These are phyloP conservation scores for Bimastos eiseni DNA, from an alignment of 2,888 invertebrate genomes.

Conservation along the genomic window DNA sequence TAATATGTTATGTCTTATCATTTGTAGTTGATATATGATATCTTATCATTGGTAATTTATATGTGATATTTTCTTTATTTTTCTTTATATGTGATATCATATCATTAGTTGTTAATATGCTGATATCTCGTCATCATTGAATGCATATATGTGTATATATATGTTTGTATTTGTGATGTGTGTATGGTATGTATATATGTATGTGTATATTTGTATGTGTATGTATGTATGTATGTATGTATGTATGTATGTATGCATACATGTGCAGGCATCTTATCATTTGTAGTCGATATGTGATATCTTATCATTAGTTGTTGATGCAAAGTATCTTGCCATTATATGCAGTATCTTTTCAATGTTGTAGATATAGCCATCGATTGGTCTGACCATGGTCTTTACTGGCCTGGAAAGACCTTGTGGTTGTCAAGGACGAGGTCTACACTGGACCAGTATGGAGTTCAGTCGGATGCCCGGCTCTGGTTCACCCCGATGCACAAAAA, in stretches of 20 bases:
- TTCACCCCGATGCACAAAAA: slow-evolving; percentile 98
- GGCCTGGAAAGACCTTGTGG: slow-evolving; percentile 95
- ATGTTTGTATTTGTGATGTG: too few relatives aligned
- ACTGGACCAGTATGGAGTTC: slow-evolving; percentile 92
- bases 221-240: too few relatives aligned
- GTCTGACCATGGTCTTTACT: slow-evolving; percentile 99
- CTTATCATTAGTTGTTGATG: neutral
- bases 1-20: neutral
- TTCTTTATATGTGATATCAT: too few relatives aligned
- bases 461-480: slow-evolving; percentile 87
- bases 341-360: slow-evolving; percentile 57
- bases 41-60: neutral
- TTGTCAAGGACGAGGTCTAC: slow-evolving; percentile 89
- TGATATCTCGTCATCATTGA: neutral
- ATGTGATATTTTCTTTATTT: too few relatives aligned
- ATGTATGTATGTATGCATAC: neutral
- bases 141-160: too few relatives aligned
- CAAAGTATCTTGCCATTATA: too few relatives aligned
- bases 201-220: too few relatives aligned
- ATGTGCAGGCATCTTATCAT: neutral
- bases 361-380: slow-evolving; percentile 93
- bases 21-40: neutral
- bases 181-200: too few relatives aligned
- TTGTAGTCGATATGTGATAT: too few relatives aligned
- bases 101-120: neutral